Evolutionary conservation across 2,113 vertebrate genomes (phyloP), one percentile per base, ranked within the genome.

Genomic region (Neogobius melanostomus): DNA sequence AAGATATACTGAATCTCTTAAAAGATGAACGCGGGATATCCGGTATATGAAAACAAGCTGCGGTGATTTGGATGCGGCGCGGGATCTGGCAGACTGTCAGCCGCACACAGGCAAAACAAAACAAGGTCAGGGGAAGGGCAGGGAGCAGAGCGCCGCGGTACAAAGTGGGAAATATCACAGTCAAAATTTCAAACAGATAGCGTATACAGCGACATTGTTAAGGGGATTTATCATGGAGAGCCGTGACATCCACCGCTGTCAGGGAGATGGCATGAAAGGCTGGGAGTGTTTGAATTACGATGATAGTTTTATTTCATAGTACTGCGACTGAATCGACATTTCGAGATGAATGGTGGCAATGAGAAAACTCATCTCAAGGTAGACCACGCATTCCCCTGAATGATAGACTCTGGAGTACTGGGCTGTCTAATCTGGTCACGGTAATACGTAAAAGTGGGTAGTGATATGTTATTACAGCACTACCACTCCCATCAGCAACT

Each of bases 111-210:
- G 1, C 1, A 46, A 46, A 63, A 63, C 36, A 63, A 63, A 63
- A 63, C 60, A 63, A 63, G 60, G 60, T 63, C 60, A 44, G 15
- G 60, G 16, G 42, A 63, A 63, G 60, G 60, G 44, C 43, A 46
- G 2, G 60, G 44, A 63, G 42, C 28, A 14, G 15, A 44, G 43
- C 28, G 15, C 4, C 43, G 15, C 14, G 16, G 8, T 16, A 17
- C 15, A 46, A 62, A 63, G 44, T 46, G n/a, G 28, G 60, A 63
- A 46, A 63, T 16, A 59, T 7, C 11, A 11, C 11, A 44, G 43
- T 46, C 43, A 63, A 46, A 36, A 63, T 63, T 15, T 46, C n/a
- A 63, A 9, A 15, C 60, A 5, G 60, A 46, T 45, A 16, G 60
- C 45, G 46, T 42, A 14, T 46, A 63, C 60, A 44, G 43, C 5